A percentile compares a stretch with the other conserved stretches of the same genome.
Conservation (phyloP, 2,113 vertebrate genomes). For the Lophura nycthemera region DNA sequence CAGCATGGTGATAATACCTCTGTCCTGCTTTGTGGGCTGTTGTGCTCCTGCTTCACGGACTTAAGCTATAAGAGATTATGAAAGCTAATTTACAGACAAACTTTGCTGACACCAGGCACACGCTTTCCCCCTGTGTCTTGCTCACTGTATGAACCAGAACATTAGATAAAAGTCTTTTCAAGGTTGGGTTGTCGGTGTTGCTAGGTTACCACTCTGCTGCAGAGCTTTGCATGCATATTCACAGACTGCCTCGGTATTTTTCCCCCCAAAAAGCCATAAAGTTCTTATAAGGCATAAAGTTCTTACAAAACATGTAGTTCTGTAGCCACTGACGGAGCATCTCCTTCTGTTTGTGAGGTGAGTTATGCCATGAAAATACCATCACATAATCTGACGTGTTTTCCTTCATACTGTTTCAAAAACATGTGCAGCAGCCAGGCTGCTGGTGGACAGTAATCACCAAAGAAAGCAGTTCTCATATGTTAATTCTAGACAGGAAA, state of each 20-base stretch:
- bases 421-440: not conserved
- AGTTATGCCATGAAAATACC: not conserved
- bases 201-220: constrained; percentile 24
- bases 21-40: not conserved
- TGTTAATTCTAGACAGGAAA: not conserved
- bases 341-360: not conserved
- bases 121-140: not conserved
- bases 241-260: not conserved
- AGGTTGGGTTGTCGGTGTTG: constrained; percentile 5
- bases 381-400: not conserved
- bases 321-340: not conserved
- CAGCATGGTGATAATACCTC: not conserved
- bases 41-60: not conserved
- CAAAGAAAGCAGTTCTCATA: not conserved
- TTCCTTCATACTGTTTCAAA: not conserved
- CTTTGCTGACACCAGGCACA: not conserved
- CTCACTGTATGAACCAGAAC: not conserved
- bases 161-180: not conserved
- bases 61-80: not conserved
- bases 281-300: not conserved
- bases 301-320: not conserved
- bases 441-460: not conserved
- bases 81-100: not conserved
- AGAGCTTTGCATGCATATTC: not conserved
- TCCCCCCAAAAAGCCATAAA: fast-evolving